Conservation (phyloP, 2,888 invertebrate species). For the Aphidoletes aphidimyza region DNA sequence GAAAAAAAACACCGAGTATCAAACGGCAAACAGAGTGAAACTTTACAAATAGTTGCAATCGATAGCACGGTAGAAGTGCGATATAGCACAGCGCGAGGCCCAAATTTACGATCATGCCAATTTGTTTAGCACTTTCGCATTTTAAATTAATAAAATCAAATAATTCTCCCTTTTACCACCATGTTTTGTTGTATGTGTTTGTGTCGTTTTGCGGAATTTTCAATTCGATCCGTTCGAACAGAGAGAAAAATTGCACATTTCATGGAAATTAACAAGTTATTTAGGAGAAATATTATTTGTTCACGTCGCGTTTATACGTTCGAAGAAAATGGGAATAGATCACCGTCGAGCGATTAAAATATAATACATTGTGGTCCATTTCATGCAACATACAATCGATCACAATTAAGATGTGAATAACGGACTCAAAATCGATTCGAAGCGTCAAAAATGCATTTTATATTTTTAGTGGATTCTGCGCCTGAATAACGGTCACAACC, state of each 20-base stretch:
- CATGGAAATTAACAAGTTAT: slow-evolving; percentile 52
- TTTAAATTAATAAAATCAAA: slow-evolving; percentile 49
- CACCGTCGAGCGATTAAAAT: background rate
- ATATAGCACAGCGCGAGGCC: background rate
- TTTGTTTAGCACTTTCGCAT: slow-evolving; percentile 52
- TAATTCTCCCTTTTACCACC: slow-evolving; percentile 27
- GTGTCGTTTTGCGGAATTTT: background rate
- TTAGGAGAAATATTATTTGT: slow-evolving; percentile 17
- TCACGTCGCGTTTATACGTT: background rate
- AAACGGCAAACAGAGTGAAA: no score
- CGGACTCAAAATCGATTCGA: background rate
- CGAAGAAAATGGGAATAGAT: background rate
- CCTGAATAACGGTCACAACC: no score
- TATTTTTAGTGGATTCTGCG: no score
- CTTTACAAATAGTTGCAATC: slow-evolving; percentile 27
- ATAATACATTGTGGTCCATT: background rate
- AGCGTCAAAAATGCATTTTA: background rate
- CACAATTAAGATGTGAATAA: slow-evolving; percentile 52
- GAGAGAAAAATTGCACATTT: background rate
- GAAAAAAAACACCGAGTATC: slow-evolving; percentile 12
- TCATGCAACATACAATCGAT: slow-evolving; percentile 35
- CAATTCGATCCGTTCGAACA: background rate
- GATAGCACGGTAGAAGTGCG: background rate
- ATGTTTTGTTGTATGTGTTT: background rate
- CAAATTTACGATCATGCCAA: slow-evolving; percentile 45